Percentiles rank a stretch among this genome's conserved stretches.
phyloP scores from a whole-genome alignment of 1,140 invertebrate species.

The Panonychus citri region DNA sequence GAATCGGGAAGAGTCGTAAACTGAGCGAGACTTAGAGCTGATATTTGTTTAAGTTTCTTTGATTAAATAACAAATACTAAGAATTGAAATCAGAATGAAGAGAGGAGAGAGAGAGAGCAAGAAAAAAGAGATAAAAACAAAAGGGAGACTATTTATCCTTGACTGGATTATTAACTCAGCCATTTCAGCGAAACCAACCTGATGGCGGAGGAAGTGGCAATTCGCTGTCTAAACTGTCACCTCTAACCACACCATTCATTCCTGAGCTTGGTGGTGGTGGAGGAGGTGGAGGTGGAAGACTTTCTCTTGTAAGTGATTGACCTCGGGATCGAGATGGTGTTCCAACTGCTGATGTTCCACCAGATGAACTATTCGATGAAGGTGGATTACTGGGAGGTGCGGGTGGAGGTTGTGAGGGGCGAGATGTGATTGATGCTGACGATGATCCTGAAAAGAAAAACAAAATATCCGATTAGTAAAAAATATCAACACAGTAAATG shows the following conservation, averaged over 20 bases:
- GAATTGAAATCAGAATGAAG: neutral
- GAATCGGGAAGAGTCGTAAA: conserved; percentile 8
- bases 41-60: neutral
- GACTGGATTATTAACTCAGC: no score
- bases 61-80: no score
- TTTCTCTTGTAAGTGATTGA: conserved; percentile 2
- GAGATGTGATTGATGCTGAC: conserved; percentile 24
- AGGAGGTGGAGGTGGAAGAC: conserved; percentile 23
- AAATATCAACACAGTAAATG: no score
- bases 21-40: conserved; percentile 11
- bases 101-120: neutral
- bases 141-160: neutral
- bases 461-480: no score
- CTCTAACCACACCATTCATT: neutral
- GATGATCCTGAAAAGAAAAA: neutral
- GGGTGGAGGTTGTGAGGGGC: conserved; percentile 61
- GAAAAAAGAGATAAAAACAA: no score
- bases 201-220: neutral
- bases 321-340: conserved; percentile 9
- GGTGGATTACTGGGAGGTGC: conserved; percentile 37
- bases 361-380: conserved; percentile 10
- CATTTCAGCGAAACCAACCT: neutral
- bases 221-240: neutral
- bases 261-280: conserved; percentile 15
- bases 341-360: conserved; percentile 4